These are phyloP conservation scores for Remorina albescens DNA, from an alignment of 2,797 vertebrate species.

Conservation along the genomic window DNA sequence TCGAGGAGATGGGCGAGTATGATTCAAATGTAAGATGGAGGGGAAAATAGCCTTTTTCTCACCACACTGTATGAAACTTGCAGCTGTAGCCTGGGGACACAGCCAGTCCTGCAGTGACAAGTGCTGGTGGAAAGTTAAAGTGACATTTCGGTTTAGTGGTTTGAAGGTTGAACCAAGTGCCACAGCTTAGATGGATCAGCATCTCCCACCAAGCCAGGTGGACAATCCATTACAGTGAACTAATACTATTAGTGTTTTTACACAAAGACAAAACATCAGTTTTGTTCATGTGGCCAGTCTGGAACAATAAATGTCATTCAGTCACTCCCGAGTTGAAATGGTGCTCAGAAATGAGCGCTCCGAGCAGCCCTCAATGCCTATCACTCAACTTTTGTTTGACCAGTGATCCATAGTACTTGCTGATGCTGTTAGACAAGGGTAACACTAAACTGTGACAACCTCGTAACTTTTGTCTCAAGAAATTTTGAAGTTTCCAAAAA, in stretches of 20 bases:
- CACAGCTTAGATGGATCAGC: conserved; percentile 67
- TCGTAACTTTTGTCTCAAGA: conserved; percentile 12
- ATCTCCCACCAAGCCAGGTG: conserved; percentile 59
- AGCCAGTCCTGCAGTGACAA: conserved; percentile 68
- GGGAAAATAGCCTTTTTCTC: conserved; percentile 67
- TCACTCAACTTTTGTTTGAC: conserved; percentile 57
- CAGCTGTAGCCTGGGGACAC: conserved; percentile 60
- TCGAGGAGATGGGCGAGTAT: conserved; percentile 62
- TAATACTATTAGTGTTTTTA: conserved; percentile 60
- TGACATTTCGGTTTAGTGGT: conserved; percentile 78
- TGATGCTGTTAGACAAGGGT: conserved; percentile 45
- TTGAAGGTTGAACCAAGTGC: conserved; percentile 70
- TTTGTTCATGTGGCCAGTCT: conserved; percentile 39
- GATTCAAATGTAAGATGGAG: conserved; percentile 64
- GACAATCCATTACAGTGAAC: conserved; percentile 59
- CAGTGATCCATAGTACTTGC: conserved; percentile 37
- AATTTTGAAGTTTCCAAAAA: background rate
- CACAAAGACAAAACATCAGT: conserved; percentile 38
- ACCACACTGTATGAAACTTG: conserved; percentile 54
- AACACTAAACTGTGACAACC: conserved; percentile 43
- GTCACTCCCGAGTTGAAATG: conserved; percentile 48
- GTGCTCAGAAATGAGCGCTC: conserved; percentile 43
- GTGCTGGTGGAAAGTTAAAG: conserved; percentile 67
- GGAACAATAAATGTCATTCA: conserved; percentile 63
- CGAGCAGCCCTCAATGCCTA: conserved; percentile 27